phyloP scores from a whole-genome alignment of 2,113 vertebrate genomes.

The Myanophis thanlyinensis region DNA sequence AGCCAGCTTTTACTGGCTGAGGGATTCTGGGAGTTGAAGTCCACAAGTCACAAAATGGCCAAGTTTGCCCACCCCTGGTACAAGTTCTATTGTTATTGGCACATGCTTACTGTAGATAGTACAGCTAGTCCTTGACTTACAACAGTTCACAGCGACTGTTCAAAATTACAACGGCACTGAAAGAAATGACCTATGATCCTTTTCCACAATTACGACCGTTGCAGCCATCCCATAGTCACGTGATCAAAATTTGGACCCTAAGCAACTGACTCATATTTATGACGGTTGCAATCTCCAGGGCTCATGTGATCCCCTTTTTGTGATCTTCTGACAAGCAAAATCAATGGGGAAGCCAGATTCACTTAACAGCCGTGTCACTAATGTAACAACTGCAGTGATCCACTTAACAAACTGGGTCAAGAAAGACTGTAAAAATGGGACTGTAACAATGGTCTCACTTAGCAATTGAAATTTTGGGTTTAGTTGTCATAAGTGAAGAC shows the following conservation, averaged over 20 bases:
- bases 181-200: background rate
- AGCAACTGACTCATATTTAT: background rate
- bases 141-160: background rate
- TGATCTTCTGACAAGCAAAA: background rate
- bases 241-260: background rate
- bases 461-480: background rate
- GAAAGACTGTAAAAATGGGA: background rate
- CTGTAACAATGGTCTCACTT: background rate
- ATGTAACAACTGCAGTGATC: background rate
- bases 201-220: background rate
- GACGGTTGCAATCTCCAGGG: background rate
- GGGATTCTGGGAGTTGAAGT: too few species aligned
- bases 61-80: too few species aligned
- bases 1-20: too few species aligned
- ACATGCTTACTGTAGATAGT: background rate
- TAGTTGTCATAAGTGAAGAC: background rate
- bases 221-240: background rate
- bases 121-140: background rate
- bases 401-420: background rate
- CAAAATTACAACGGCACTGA: too few species aligned
- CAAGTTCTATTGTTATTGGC: background rate
- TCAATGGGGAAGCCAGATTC: background rate
- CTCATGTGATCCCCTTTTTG: background rate
- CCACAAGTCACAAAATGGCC: too few species aligned
- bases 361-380: background rate